A percentile compares a stretch with the other conserved stretches of the same genome.
Conservation (phyloP, 1,140 invertebrate genomes). For the Bombus vancouverensis region DNA sequence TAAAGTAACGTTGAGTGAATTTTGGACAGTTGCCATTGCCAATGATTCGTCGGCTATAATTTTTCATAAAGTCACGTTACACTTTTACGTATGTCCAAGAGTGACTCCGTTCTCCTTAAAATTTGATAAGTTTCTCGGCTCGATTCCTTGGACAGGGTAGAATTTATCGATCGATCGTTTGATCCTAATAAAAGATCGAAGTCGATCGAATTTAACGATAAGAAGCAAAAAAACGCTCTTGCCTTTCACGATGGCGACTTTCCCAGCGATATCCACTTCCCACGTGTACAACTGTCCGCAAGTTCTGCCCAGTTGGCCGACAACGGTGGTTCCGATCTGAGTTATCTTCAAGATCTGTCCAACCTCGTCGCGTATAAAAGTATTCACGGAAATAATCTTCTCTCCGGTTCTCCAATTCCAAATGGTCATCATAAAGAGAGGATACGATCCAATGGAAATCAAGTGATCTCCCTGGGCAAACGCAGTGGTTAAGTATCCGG, state of each 20-base stretch:
- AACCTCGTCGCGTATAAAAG: slow-evolving; percentile 67
- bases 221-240: background rate
- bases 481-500: slow-evolving; percentile 71
- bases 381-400: slow-evolving; percentile 64
- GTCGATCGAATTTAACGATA: background rate
- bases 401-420: slow-evolving; percentile 80
- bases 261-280: slow-evolving; percentile 62
- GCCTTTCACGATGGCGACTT: slow-evolving; percentile 55
- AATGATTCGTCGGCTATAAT: background rate
- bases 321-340: slow-evolving; percentile 40
- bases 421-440: slow-evolving; percentile 71
- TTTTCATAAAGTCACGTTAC: background rate
- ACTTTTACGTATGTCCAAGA: too few species aligned
- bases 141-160: too few species aligned
- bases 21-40: background rate
- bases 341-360: slow-evolving; percentile 68
- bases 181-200: too few species aligned
- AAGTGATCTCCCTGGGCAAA: slow-evolving; percentile 72
- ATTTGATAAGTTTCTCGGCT: too few species aligned
- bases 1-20: background rate
- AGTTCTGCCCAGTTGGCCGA: slow-evolving; percentile 72
- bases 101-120: too few species aligned
- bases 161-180: too few species aligned
- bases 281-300: slow-evolving; percentile 72
- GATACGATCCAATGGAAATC: slow-evolving; percentile 72